Percentiles rank a stretch among this genome's conserved stretches.
phyloP scores from a whole-genome alignment of 2,888 invertebrate genomes.

The Lordiphosa fenestrarum region DNA sequence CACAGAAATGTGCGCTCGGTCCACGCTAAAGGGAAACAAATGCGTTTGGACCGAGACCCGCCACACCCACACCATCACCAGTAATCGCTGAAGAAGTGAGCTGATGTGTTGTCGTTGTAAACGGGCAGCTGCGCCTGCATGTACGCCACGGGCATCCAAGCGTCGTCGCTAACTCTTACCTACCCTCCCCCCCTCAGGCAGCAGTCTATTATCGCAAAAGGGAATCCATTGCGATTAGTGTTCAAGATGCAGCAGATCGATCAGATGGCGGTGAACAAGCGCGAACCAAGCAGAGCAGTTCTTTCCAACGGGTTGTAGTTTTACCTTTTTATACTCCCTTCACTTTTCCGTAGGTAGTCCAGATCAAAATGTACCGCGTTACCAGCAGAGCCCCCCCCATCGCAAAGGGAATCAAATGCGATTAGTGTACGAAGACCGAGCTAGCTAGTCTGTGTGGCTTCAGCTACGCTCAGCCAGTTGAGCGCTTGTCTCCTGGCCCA shows the following conservation, averaged over 20 bases:
- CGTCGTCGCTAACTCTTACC: slow-evolving; percentile 26
- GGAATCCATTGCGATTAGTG: slow-evolving; percentile 70
- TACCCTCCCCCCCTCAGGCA: not conserved
- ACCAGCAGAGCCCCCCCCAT: slow-evolving; percentile 43
- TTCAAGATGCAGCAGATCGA: slow-evolving; percentile 34
- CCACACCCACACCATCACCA: slow-evolving; percentile 69
- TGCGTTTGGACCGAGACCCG: slow-evolving; percentile 73
- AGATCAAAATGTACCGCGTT: slow-evolving; percentile 7
- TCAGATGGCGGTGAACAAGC: slow-evolving; percentile 3
- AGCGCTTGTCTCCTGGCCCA: slow-evolving; percentile 65
- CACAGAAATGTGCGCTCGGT: slow-evolving; percentile 70
- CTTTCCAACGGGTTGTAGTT: slow-evolving; percentile 35
- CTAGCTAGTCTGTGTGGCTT: slow-evolving; percentile 32
- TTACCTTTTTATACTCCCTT: slow-evolving; percentile 18
- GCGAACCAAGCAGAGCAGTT: slow-evolving; percentile 6
- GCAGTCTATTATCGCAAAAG: slow-evolving; percentile 61
- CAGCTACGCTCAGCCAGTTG: slow-evolving; percentile 53
- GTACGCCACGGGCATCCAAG: slow-evolving; percentile 35
- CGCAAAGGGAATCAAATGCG: slow-evolving; percentile 73
- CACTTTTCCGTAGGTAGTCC: slow-evolving; percentile 27
- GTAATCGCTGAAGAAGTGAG: slow-evolving; percentile 55
- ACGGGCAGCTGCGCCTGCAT: slow-evolving; percentile 69
- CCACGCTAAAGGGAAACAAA: slow-evolving; percentile 74
- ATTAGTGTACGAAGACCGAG: slow-evolving; percentile 65
- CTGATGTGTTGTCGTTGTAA: slow-evolving; percentile 72